Evolutionary conservation across 2,888 invertebrate species (phyloP), one percentile per base, ranked within the genome.

Genomic region (Odontocerum albicorne): DNA sequence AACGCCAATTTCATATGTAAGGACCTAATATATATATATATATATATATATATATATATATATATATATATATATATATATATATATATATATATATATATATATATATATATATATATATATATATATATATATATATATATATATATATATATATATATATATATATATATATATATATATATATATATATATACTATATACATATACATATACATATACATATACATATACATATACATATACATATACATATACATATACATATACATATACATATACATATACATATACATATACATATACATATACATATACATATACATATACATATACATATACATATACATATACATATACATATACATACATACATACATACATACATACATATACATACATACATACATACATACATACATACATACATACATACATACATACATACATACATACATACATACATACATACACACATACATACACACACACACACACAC

Each of bases 121-220:
- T 49, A 49, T 44, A 49, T 49, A 49, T 44, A 49, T 49, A 49
- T 44, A 49, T 44, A 49, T 42, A 42, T 43, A 36, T 8, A 38
- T 42, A 40, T 6, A 22, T 49, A 53, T 3, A 52, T 33, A 52
- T 33, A 52, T 35, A 52, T 19, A 52, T 51, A 52, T 17, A 39
- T 39, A 39, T 17, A 39, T 39, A 39, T 17, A 39, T 39, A 39
- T 17, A 39, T 40, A 53, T 50, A 53, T 32, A 53, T 50, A 53
- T 32, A 53, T 50, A 53, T 32, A 53, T 50, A 53, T 32, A 53
- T 50, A 53, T 32, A 53, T 50, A 47, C 27, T 19, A 53, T 50
- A 51, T 32, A 51, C 38, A 53, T 52, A 52, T 17, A 52, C 51
- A 52, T 27, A 50, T 52, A 52, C 17, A 52, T 52, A 52, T 27